Base-by-base conservation (phyloP, 2,113 vertebrate genomes). In the Lepus timidus region DNA sequence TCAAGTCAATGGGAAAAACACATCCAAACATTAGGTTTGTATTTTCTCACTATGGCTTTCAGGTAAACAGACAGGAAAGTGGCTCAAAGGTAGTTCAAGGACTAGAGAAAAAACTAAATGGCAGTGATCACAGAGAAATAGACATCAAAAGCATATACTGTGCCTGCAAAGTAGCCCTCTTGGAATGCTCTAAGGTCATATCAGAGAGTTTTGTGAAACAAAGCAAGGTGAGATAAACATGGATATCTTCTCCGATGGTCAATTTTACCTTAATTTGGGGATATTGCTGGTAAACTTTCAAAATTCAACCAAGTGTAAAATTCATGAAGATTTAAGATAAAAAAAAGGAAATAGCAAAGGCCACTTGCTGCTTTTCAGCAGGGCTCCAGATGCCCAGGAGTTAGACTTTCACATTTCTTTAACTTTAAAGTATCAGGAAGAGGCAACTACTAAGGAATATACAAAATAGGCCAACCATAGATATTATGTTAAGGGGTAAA, bases 61-160 rank as follows among this genome's bases (percentile, higher is more conserved):
- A 84, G 29, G 36, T 86, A 31, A 93, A 74, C 0, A 90, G 49
- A 95, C 0, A 95, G 9, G 25, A 55, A 89, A 90, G 22, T 80
- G 55, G 31, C 27, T 94, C 49, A 91, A 93, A 93, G 29, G 16
- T 49, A 85, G 52, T 58, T 75, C n/a, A 96, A 94, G 23, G 17
- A 74, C n/a, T 70, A 64, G 5, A 95, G 13, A 44, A 29, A 85
- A 85, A 84, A 83, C 13, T 91, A 58, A 70, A 71, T 39, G 49
- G 23, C 51, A 80, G 33, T 52, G 68, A 44, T 23, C 55, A 74
- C 10, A 76, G 9, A 84, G 16, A 88, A 83, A 78, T 0, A 80
- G 55, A 58, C 11, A 88, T 51, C 33, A 75, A 92, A 92, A 85
- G 23, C 52, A 91, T 22, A 13, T 22, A 14, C 22, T 31, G 9